These are phyloP conservation scores for rat (Rattus norvegicus) DNA, from an alignment of 2,113 vertebrate genomes.

Conservation along the genomic window DNA sequence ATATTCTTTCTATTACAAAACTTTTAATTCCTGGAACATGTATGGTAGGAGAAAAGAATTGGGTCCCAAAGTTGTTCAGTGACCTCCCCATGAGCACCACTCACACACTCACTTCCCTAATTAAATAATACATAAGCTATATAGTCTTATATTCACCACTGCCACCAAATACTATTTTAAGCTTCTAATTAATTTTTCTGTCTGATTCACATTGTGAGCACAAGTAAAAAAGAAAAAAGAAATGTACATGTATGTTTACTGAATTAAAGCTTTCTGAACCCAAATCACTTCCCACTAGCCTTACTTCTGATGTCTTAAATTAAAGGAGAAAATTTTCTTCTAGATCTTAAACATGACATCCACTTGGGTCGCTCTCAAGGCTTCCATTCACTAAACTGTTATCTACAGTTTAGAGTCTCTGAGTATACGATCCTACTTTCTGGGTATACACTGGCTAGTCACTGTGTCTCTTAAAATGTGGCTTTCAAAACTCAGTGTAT, in stretches of 20 bases:
- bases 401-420: background rate
- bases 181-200: background rate
- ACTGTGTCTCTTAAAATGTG: slow-evolving; percentile 29
- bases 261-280: slow-evolving; percentile 6
- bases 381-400: slow-evolving; percentile 21
- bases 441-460: background rate
- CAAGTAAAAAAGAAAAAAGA: background rate
- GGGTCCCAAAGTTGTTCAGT: too few species aligned
- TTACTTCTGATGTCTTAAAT: background rate
- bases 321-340: background rate
- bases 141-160: background rate
- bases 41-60: background rate
- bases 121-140: background rate
- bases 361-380: background rate
- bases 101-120: background rate
- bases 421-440: background rate
- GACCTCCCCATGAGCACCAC: background rate
- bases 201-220: background rate
- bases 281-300: background rate
- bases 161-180: background rate
- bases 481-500: slow-evolving; percentile 14
- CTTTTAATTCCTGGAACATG: background rate
- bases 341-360: background rate
- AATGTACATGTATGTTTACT: background rate
- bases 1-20: background rate